phyloP scores from a whole-genome alignment of 2,113 vertebrate species.

The Pardalotus punctatus region DNA sequence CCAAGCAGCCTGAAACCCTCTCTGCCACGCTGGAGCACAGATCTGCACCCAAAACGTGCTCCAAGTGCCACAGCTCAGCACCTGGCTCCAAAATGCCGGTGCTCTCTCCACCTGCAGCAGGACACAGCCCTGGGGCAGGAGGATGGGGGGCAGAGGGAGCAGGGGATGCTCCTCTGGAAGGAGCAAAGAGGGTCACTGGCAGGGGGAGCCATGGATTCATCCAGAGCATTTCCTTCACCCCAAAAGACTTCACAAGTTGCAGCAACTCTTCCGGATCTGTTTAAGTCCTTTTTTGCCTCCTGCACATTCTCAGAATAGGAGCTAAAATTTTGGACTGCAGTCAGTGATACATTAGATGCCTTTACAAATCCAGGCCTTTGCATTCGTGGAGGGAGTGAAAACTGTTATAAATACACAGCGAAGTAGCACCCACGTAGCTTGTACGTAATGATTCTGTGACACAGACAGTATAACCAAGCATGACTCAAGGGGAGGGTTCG shows the following conservation, averaged over 20 bases:
- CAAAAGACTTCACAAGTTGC: neutral
- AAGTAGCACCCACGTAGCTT: neutral
- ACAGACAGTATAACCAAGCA: neutral
- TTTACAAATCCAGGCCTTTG: neutral
- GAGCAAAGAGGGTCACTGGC: neutral
- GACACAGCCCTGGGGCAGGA: neutral
- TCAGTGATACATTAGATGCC: neutral
- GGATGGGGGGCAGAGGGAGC: neutral
- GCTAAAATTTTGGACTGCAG: neutral
- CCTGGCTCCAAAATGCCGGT: neutral
- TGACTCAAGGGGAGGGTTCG: neutral
- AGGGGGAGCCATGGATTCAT: neutral
- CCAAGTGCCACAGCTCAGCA: fast-evolving
- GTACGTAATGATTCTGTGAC: neutral
- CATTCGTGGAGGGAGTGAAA: neutral
- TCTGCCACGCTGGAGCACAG: fast-evolving
- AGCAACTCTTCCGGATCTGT: neutral
- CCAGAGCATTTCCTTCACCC: neutral
- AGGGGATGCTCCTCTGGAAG: neutral
- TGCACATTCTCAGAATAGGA: neutral
- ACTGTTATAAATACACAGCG: neutral
- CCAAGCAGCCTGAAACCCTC: neutral
- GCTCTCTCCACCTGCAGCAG: neutral
- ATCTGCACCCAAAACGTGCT: neutral
- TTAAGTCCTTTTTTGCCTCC: neutral